These are phyloP conservation scores for Tangara arthus DNA, from an alignment of 2,797 vertebrate genomes.

Conservation along the genomic window DNA sequence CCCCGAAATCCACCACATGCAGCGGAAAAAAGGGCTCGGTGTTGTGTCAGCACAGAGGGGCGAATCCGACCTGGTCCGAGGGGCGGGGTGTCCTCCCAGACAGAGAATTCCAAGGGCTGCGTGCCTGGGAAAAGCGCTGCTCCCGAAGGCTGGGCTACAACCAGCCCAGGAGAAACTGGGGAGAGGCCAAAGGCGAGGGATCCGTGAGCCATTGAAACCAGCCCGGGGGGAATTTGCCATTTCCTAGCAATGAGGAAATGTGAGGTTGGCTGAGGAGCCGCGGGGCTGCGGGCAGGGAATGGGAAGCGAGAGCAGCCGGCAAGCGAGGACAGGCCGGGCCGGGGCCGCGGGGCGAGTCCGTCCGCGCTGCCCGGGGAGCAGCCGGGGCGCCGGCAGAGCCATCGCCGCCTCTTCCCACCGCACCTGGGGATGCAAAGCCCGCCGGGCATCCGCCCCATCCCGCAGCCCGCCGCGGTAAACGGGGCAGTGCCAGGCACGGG, in stretches of 20 bases:
- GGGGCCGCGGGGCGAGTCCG: neutral
- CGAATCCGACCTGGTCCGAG: accelerated
- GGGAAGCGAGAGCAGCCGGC: neutral
- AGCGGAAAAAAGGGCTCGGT: accelerated
- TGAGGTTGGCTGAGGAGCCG: neutral
- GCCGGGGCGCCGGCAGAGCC: neutral
- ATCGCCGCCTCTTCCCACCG: neutral
- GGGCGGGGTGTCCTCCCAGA: neutral
- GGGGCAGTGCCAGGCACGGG: neutral
- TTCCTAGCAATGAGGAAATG: constrained; percentile 58
- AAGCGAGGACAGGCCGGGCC: constrained; percentile 8
- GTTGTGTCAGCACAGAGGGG: accelerated
- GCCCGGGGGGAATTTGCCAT: constrained; percentile 48
- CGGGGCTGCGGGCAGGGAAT: neutral
- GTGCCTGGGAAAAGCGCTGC: constrained; percentile 1
- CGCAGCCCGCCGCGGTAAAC: neutral
- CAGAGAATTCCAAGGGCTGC: neutral
- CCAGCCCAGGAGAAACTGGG: constrained; percentile 17
- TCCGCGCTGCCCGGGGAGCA: neutral
- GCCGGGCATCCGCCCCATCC: neutral
- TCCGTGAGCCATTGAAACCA: constrained; percentile 34
- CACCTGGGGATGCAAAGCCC: neutral
- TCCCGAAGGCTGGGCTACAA: neutral
- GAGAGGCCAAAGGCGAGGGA: constrained; percentile 23
- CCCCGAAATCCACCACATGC: accelerated